phyloP scores from a whole-genome alignment of 2,797 vertebrate genomes.

The Takifugu ocellatus region DNA sequence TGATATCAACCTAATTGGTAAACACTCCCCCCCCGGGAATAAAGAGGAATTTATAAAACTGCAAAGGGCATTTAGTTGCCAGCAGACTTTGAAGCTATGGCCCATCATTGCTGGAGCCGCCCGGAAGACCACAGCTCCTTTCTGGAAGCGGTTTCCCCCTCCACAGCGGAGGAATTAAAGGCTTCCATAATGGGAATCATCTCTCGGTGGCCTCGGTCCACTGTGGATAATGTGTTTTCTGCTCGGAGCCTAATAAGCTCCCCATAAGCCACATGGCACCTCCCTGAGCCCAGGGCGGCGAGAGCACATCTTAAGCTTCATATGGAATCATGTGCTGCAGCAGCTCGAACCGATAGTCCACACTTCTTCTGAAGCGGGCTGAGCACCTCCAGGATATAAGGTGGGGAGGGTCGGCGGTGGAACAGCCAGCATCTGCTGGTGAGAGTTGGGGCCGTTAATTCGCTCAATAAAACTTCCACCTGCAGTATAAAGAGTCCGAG shows the following conservation, averaged over 20 bases:
- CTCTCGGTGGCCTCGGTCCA: conserved; percentile 45
- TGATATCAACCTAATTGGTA: no score
- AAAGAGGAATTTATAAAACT: no score
- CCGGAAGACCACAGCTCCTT: conserved; percentile 9
- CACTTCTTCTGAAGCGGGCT: conserved; percentile 18
- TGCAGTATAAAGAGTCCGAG: conserved; percentile 3
- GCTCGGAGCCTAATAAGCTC: conserved; percentile 58
- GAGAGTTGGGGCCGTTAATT: conserved; percentile 11
- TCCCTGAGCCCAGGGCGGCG: conserved; percentile 27
- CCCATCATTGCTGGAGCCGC: background rate
- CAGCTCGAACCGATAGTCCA: conserved; percentile 26
- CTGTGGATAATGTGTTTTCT: conserved; percentile 64
- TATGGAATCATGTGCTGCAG: conserved; percentile 33
- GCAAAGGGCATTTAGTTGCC: conserved; percentile 7
- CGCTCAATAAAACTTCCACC: conserved; percentile 8
- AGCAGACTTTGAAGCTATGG: conserved; percentile 6
- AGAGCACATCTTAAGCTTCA: conserved; percentile 40
- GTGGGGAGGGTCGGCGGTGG: conserved; percentile 25
- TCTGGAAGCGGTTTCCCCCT: conserved; percentile 3
- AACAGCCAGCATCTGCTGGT: conserved; percentile 22
- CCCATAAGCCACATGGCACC: conserved; percentile 51
- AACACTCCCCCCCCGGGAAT: no score
- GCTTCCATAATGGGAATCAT: conserved; percentile 55
- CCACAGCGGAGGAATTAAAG: conserved; percentile 48
- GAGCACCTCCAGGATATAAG: conserved; percentile 20